phyloP scores from a whole-genome alignment of 2,888 invertebrate genomes.

The Heliconius hortense region DNA sequence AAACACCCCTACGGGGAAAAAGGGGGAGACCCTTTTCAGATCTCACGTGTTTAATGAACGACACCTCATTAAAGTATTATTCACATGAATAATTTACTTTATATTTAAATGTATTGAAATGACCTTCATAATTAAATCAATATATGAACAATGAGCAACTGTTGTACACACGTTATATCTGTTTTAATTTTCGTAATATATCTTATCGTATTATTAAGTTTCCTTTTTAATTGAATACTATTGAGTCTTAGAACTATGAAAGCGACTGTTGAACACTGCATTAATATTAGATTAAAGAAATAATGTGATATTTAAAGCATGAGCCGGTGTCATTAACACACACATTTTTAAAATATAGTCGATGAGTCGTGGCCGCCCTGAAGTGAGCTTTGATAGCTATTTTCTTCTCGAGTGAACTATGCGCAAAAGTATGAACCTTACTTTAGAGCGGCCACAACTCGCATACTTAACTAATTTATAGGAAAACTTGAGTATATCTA shows the following conservation, averaged over 20 bases:
- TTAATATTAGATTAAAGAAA: not conserved
- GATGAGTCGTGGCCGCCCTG: not conserved
- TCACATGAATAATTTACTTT: not conserved
- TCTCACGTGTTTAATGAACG: too few relatives aligned
- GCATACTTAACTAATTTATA: not conserved
- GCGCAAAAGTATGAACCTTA: not conserved
- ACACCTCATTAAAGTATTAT: not conserved
- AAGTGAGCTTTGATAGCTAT: not conserved
- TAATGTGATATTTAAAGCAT: not conserved
- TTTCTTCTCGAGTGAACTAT: not conserved
- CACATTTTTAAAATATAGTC: not conserved
- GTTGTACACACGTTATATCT: not conserved
- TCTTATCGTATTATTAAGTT: too few relatives aligned
- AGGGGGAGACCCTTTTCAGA: too few relatives aligned
- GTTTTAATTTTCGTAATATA: not conserved
- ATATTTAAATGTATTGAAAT: not conserved
- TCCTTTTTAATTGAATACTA: not conserved
- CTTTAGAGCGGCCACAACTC: not conserved
- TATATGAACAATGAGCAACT: not conserved
- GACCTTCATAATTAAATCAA: not conserved
- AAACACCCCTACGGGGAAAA: too few relatives aligned
- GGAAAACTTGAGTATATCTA: not conserved
- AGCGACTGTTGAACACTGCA: not conserved
- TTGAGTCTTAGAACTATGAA: not conserved
- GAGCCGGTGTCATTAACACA: not conserved